Base-by-base conservation (phyloP, 2,888 invertebrate genomes). In the Masnerella sp. region DNA sequence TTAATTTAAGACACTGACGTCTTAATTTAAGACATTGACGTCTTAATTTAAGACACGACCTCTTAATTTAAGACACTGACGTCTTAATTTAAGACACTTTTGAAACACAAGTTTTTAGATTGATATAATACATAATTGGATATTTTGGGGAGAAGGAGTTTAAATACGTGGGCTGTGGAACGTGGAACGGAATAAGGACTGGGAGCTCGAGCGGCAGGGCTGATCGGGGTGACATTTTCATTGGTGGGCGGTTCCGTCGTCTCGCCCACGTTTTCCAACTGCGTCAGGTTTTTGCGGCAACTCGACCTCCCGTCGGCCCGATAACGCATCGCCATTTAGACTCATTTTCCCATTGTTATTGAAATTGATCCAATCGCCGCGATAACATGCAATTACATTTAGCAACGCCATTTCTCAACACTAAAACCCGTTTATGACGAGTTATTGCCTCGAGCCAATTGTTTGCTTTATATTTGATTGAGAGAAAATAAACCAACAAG, bases 181-280 rank as follows among this genome's bases (percentile, higher is more conserved):
- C n/a, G 64, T 38, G 54, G 52, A 54, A 54, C 62, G 42, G n/a
- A n/a, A n/a, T n/a, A n/a, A n/a, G n/a, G n/a, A n/a, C n/a, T n/a
- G n/a, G n/a, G n/a, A n/a, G n/a, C n/a, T 42, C 59, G 28, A 36
- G 47, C 22, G 47, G 25, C 34, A 56, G 22, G 49, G 36, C 18
- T 43, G 36, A 36, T 30, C 51, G 34, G 68, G 67, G 67, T 67
- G 67, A 67, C 67, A 67, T 67, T 67, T 58, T 51, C 67, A 67
- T 47, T 40, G 36, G 65, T 65, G 65, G 65, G 65, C 67, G 67
- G 47, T n/a, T 5, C 45, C 28, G 45, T 28, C 36, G 36, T 15
- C 43, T 47, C 67, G 67, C 58, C 67, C 42, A 47, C 67, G 67
- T 51, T 67, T 56, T 49, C n/a, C 47, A 25, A 45, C 28, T 34